Evolutionary conservation across 2,888 invertebrate species (phyloP).

Genomic region (Cryptus armator): DNA sequence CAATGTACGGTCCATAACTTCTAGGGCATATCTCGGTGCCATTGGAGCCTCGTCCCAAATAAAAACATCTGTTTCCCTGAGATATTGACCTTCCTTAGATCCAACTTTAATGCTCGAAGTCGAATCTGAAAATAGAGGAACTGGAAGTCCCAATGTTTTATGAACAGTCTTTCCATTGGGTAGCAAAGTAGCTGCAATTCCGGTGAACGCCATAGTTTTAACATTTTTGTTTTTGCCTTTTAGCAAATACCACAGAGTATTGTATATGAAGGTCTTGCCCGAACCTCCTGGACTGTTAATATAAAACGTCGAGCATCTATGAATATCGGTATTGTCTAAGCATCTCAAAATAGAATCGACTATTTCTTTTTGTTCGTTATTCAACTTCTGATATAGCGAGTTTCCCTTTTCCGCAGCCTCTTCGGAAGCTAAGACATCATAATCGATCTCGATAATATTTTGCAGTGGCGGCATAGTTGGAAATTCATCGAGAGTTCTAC

Average conservation of each 20-base stretch:
- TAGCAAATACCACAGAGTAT: constrained; percentile 64
- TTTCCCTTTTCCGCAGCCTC: constrained; percentile 6
- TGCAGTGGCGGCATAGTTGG: constrained; percentile 36
- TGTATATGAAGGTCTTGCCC: constrained; percentile 63
- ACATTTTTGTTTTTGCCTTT: constrained; percentile 57
- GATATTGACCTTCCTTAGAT: too few relatives aligned
- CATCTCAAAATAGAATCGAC: constrained; percentile 46
- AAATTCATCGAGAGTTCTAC: constrained; percentile 10
- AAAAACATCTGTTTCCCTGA: too few relatives aligned
- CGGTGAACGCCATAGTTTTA: constrained; percentile 43
- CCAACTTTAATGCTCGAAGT: too few relatives aligned
- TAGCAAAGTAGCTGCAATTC: constrained; percentile 75
- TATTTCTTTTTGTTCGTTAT: constrained; percentile 60
- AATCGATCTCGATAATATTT: constrained; percentile 2
- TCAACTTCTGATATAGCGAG: constrained; percentile 50
- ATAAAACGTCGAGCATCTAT: not conserved
- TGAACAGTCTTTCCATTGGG: constrained; percentile 79
- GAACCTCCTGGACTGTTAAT: not conserved
- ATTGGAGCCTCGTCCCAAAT: too few relatives aligned
- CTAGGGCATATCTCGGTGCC: constrained; percentile 34
- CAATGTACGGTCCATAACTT: constrained; percentile 55
- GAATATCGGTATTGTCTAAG: not conserved
- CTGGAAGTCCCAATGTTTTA: constrained; percentile 72
- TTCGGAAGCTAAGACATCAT: not conserved
- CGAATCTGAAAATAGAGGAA: too few relatives aligned